Conservation (phyloP, 2,797 vertebrate genomes). For the Rhinoraja longicauda region DNA sequence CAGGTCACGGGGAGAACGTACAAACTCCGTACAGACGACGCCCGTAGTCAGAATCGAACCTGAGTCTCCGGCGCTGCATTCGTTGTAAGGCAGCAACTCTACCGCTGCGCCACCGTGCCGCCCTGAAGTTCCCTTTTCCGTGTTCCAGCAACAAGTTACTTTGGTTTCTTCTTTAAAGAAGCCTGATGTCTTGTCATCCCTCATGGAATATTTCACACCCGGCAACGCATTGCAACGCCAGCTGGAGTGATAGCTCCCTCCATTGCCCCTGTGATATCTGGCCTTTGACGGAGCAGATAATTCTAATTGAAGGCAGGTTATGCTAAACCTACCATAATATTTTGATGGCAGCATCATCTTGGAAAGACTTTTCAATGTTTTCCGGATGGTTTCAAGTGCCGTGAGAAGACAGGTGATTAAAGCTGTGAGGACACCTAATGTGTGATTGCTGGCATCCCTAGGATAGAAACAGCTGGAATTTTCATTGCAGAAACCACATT, state of each 20-base stretch:
- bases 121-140: background rate
- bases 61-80: too few relatives aligned
- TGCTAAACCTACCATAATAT: background rate
- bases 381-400: background rate
- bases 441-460: background rate
- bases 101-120: too few relatives aligned
- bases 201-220: background rate
- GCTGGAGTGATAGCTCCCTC: background rate
- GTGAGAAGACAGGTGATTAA: background rate
- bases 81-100: too few relatives aligned
- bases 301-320: background rate
- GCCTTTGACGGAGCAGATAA: background rate
- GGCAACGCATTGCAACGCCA: background rate
- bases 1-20: too few relatives aligned
- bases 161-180: background rate
- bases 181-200: background rate
- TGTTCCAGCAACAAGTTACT: background rate
- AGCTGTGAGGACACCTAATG: background rate
- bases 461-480: background rate
- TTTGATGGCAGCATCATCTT: background rate
- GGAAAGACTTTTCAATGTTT: background rate
- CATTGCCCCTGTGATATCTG: background rate
- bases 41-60: too few relatives aligned
- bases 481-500: background rate
- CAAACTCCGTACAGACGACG: too few relatives aligned